Evolutionary conservation across 2,888 invertebrate genomes (phyloP), one percentile per base, ranked within the genome.

Genomic region (Camptogramma bilineatum): DNA sequence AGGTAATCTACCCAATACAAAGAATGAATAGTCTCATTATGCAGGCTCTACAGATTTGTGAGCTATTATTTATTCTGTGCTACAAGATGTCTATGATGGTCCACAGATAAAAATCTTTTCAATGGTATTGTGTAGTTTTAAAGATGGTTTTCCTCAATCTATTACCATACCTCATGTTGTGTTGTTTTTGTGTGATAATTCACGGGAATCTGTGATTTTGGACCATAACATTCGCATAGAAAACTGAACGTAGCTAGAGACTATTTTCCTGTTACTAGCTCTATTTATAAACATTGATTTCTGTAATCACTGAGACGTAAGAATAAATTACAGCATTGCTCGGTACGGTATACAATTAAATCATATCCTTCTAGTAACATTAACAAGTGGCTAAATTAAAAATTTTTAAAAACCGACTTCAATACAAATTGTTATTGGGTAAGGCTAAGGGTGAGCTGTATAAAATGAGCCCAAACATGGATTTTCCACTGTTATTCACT

Each of bases 61-160:
- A n/a, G n/a, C n/a, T n/a, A n/a, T n/a, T n/a, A n/a, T n/a, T n/a
- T n/a, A n/a, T n/a, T n/a, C n/a, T n/a, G n/a, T n/a, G n/a, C n/a
- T n/a, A n/a, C n/a, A n/a, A n/a, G n/a, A n/a, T 28, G 54, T 62
- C 44, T 56, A 56, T 39, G 31, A 44, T 52, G 19, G 47, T 46
- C 56, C 47, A 21, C 21, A 47, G 56, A 62, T 62, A 9, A 47
- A 56, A 39, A 52, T 62, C 62, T 24, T 42, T 55, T 62, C 24
- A 19, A 18, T 24, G 17, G 48, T 44, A 44, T 58, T 51, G 28
- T 51, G 18, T 61, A 54, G 16, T 64, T 62, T 64, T 46, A 46
- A 24, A n/a, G 21, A 8, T 17, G 24, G 39, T 65, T 68, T 69
- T 66, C 63, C 62, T 68, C 54, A n/a, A n/a, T n/a, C n/a, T n/a